Conservation (phyloP, 2,888 invertebrate genomes). For the Suillia variegata region DNA sequence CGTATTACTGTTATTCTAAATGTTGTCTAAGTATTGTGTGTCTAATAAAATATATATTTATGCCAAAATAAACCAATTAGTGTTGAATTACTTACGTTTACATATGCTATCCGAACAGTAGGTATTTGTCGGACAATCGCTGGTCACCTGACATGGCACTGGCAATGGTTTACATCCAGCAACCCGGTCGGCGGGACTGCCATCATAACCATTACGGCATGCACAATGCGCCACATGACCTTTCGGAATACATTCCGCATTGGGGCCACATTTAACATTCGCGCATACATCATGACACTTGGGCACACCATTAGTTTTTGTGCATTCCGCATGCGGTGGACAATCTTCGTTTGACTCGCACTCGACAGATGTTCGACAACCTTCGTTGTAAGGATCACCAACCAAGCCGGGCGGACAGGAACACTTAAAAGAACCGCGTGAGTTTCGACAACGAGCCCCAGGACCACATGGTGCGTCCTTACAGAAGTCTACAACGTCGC, state of each 20-base stretch:
- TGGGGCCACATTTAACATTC: constrained; percentile 76
- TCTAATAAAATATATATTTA: neutral
- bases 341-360: constrained; percentile 81
- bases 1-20: constrained; percentile 4
- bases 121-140: constrained; percentile 77
- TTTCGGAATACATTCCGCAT: constrained; percentile 80
- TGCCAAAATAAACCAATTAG: constrained; percentile 2
- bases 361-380: constrained; percentile 81
- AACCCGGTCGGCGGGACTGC: constrained; percentile 72
- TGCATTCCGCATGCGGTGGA: constrained; percentile 78
- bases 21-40: constrained; percentile 18
- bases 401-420: constrained; percentile 78
- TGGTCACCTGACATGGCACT: constrained; percentile 71
- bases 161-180: constrained; percentile 78
- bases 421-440: constrained; percentile 80
- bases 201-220: constrained; percentile 79
- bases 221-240: constrained; percentile 79
- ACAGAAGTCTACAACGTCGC: constrained; percentile 79
- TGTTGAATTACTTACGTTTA: constrained; percentile 70
- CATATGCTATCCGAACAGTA: constrained; percentile 83
- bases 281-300: constrained; percentile 87
- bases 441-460: constrained; percentile 80
- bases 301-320: constrained; percentile 71
- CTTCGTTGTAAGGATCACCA: constrained; percentile 84
- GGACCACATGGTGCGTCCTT: constrained; percentile 78